A percentile compares a stretch with the other conserved stretches of the same genome.
phyloP scores from a whole-genome alignment of 2,113 vertebrate species.

The Lucifuga dentata region DNA sequence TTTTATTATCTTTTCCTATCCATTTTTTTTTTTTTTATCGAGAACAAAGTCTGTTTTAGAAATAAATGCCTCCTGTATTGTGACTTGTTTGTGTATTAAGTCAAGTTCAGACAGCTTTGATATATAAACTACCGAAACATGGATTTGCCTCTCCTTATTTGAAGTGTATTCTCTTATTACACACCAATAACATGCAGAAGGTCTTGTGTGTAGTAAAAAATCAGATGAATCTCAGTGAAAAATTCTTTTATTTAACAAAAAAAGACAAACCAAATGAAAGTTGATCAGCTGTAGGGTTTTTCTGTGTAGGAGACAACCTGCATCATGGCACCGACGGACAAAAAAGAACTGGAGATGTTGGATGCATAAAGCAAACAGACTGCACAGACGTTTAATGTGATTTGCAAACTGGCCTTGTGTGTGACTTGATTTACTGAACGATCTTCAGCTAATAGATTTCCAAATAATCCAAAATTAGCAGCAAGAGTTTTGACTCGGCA shows the following conservation, averaged over 20 bases:
- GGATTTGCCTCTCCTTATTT: slow-evolving; percentile 3
- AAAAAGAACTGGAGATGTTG: slow-evolving; percentile 48
- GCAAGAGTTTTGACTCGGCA: slow-evolving; percentile 51
- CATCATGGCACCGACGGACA: slow-evolving; percentile 53
- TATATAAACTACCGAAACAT: slow-evolving; percentile 24
- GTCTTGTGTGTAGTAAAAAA: not conserved
- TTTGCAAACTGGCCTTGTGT: slow-evolving; percentile 38
- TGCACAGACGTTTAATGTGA: slow-evolving; percentile 22
- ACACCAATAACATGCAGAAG: not conserved
- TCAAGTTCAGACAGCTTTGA: slow-evolving; percentile 9
- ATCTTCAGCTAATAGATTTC: slow-evolving; percentile 44
- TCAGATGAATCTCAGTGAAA: slow-evolving; percentile 43
- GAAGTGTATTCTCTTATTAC: not conserved
- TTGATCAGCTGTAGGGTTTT: slow-evolving; percentile 51
- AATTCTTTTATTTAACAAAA: slow-evolving; percentile 62
- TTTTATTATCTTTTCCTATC: slow-evolving; percentile 78
- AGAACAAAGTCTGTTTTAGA: slow-evolving; percentile 69
- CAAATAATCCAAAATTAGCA: slow-evolving; percentile 62
- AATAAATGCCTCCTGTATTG: slow-evolving; percentile 75
- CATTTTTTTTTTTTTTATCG: slow-evolving; percentile 80
- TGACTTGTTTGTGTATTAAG: slow-evolving; percentile 37
- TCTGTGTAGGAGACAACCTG: slow-evolving; percentile 34
- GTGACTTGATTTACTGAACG: slow-evolving; percentile 25
- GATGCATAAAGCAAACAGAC: slow-evolving; percentile 15
- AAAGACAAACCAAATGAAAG: slow-evolving; percentile 55